phyloP scores from a whole-genome alignment of 2,888 invertebrate genomes.

The Tortricodes alternella region DNA sequence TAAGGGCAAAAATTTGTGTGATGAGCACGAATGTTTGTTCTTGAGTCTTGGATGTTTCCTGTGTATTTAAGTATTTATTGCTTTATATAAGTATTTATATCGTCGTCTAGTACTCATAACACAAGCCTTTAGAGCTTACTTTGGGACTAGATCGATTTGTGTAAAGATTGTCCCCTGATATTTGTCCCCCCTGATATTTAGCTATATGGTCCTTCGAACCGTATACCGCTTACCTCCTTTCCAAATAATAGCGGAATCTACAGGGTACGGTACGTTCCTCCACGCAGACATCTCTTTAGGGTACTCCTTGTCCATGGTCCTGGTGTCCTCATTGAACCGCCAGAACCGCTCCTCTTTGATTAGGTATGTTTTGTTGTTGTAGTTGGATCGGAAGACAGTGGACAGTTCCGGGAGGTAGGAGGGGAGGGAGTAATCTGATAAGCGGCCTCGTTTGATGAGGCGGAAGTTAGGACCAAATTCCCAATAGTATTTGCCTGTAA shows the following conservation, averaged over 20 bases:
- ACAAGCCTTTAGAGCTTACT: no score
- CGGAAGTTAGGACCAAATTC: conserved; percentile 84
- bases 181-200: no score
- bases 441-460: conserved; percentile 78
- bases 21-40: no score
- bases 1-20: no score
- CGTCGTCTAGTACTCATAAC: no score
- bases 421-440: conserved; percentile 86
- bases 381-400: conserved; percentile 87
- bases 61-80: no score
- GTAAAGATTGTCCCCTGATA: no score
- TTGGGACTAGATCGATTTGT: no score
- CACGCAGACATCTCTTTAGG: conserved; percentile 86
- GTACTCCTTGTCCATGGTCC: conserved; percentile 85
- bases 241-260: conserved; percentile 91
- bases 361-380: conserved; percentile 84
- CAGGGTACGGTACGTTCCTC: conserved; percentile 86
- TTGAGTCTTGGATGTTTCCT: no score
- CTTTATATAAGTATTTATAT: no score
- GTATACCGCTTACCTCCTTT: conserved; percentile 81
- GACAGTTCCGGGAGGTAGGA: conserved; percentile 84
- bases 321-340: conserved; percentile 84
- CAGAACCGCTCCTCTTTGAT: conserved; percentile 86
- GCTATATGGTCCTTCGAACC: neutral
- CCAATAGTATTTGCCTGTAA: conserved; percentile 85